Percentiles rank a stretch among this genome's conserved stretches.
These are phyloP conservation scores for Latheticus oryzae DNA, from an alignment of 2,888 invertebrate species.

Conservation along the genomic window DNA sequence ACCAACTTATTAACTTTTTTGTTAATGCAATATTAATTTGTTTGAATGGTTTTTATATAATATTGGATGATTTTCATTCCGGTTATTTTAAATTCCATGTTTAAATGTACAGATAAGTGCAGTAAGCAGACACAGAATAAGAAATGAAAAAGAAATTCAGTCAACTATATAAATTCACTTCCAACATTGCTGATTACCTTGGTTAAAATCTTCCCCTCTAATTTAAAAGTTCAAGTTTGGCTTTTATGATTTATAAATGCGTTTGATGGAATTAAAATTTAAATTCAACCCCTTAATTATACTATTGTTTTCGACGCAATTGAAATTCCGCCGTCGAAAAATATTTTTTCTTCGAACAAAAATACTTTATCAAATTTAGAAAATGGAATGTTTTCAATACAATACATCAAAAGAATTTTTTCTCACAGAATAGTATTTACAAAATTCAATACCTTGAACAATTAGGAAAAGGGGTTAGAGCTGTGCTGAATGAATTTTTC, in stretches of 20 bases:
- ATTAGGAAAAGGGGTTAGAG: conserved; percentile 25
- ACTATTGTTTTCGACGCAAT: conserved; percentile 20
- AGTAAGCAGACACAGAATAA: conserved; percentile 12
- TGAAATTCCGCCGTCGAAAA: conserved; percentile 4
- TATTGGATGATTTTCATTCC: too few species aligned
- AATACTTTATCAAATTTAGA: conserved; percentile 1
- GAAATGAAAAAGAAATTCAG: conserved; percentile 15
- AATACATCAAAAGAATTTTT: conserved; percentile 44
- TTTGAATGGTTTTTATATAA: too few species aligned
- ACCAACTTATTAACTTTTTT: too few species aligned
- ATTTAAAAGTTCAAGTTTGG: conserved; percentile 31
- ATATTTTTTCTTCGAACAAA: conserved; percentile 6
- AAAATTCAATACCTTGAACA: conserved; percentile 41
- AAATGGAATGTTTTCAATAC: conserved; percentile 19
- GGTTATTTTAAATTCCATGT: too few species aligned
- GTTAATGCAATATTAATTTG: too few species aligned
- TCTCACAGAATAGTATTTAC: conserved; percentile 42
- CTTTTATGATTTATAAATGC: conserved; percentile 37
- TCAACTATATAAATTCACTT: conserved; percentile 17
- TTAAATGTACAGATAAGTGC: conserved; percentile 8
- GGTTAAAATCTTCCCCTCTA: conserved; percentile 24
- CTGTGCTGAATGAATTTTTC: conserved; percentile 25
- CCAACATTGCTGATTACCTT: conserved; percentile 16
- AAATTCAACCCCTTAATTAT: conserved; percentile 33
- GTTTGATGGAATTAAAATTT: conserved; percentile 35